Evolutionary conservation across 1,140 invertebrate genomes (phyloP), one percentile per base, ranked within the genome.

Genomic region (Protaetia brevitarsis): DNA sequence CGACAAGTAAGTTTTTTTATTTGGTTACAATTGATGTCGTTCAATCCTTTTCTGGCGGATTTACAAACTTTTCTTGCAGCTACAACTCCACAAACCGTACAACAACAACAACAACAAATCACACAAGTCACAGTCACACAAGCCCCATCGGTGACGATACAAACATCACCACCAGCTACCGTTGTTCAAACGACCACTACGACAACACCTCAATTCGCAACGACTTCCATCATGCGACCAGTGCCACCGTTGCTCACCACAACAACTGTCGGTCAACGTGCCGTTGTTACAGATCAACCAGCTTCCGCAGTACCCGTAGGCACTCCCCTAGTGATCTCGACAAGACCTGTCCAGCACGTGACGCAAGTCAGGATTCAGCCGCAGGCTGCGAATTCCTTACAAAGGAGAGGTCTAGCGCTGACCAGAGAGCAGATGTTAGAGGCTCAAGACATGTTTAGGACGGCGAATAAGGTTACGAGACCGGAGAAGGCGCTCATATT

Each of bases 401-500:
- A 87, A 69, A 82, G 88, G 59, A 83, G 87, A 74, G 90, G 89
- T 21, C 80, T 95, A 1, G 92, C 91, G 27, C 84, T 95, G 30
- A 94, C 92, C 77, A 89, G 92, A 77, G 95, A 97, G 79, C 95
- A 97, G 88, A 96, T 98, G 88, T 82, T 95, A 73, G 94, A 97
- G 80, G 96, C 96, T 1, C 95, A 97, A 80, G 94, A 98, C 79
- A 97, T 98, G 93, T 98, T 98, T 83, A 85, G 90, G 64, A 96
- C 91, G 70, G 95, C 95, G 27, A 98, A 98, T 77, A 91, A 93
- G 79, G 94, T 98, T 36, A 97, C 95, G 0, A 81, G 96, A 70
- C 95, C 95, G 2, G 96, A 98, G 73, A 98, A 98, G 77, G 95
- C 96, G 34, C 88, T 98, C 29, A 99, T 99, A 75, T 84, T 99